Evolutionary conservation across 2,113 vertebrate species (phyloP), one percentile per base, ranked within the genome.

Genomic region (Trichechus manatus): DNA sequence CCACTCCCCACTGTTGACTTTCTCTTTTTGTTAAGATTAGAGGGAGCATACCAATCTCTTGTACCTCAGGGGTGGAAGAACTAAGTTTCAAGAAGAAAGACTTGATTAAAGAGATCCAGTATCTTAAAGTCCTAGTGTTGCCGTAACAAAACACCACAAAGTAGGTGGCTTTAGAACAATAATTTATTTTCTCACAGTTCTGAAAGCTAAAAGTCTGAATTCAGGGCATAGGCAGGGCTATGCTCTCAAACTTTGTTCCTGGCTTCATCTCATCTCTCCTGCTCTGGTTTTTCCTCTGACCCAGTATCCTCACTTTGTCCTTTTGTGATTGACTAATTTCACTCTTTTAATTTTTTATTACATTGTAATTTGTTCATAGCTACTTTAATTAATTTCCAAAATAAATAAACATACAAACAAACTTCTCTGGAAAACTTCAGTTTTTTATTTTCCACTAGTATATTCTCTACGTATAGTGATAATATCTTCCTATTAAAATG

Each of bases 401-500:
- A 13, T 17, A 92, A 96, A 70, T 50, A 13, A 56, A 87, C 23
- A 66, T 33, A 66, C 44, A 78, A 29, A 83, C 1, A 47, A 27
- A 74, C 19, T 79, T 94, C 42, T 91, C 50, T 63, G 96, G 74
- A 66, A 93, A 72, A 64, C 82, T 78, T 89, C 17, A n/a, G 0
- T 74, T 36, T 11, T 33, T 75, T 77, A 5, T 63, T 96, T 89
- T 93, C 29, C 25, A 79, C 27, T 94, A 75, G 7, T 74, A 7
- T 85, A 39, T 70, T 95, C 88, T 85, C n/a, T 56, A 13, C 11
- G 8, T 77, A 17, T 53, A 50, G 22, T 93, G 33, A 42, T 70
- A 88, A 64, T 70, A 91, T 15, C 66, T 81, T 74, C 17, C n/a
- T 80, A 89, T 56, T 94, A 63, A 95, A 92, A 78, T 79, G 33